Conservation (phyloP, 1,140 invertebrate genomes). For the Drosophila nikananu region DNA sequence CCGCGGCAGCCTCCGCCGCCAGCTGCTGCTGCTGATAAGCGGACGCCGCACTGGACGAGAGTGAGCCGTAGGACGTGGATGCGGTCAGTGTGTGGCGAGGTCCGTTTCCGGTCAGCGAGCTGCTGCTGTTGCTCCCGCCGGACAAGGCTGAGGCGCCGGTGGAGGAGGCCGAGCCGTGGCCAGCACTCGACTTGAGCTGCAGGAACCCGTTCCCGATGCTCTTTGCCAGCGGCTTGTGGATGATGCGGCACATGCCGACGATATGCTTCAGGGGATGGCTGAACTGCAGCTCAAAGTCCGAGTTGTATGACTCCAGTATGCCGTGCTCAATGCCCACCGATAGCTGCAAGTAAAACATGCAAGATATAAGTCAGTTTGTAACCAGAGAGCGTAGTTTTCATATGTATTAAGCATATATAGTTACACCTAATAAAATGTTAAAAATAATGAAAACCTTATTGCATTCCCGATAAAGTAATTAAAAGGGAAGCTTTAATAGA, state of each 20-base stretch:
- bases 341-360: conserved; percentile 86
- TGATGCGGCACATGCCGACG: conserved; percentile 85
- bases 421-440: no score
- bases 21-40: conserved; percentile 69
- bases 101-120: conserved; percentile 62
- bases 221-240: conserved; percentile 77
- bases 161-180: conserved; percentile 19
- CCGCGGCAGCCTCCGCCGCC: conserved; percentile 54
- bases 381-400: not conserved
- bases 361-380: not conserved
- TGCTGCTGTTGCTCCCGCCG: conserved; percentile 13
- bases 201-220: conserved; percentile 79
- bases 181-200: conserved; percentile 66
- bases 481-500: not conserved
- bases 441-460: no score
- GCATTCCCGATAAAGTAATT: not conserved
- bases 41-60: conserved; percentile 73
- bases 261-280: conserved; percentile 88
- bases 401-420: no score
- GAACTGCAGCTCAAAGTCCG: conserved; percentile 88
- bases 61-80: conserved; percentile 80
- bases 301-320: conserved; percentile 88
- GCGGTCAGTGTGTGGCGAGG: conserved; percentile 72
- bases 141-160: conserved; percentile 29
- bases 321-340: conserved; percentile 88